Evolutionary conservation across 2,113 vertebrate genomes (phyloP), one percentile per base, ranked within the genome.

Genomic region (Ammodytes dubius): DNA sequence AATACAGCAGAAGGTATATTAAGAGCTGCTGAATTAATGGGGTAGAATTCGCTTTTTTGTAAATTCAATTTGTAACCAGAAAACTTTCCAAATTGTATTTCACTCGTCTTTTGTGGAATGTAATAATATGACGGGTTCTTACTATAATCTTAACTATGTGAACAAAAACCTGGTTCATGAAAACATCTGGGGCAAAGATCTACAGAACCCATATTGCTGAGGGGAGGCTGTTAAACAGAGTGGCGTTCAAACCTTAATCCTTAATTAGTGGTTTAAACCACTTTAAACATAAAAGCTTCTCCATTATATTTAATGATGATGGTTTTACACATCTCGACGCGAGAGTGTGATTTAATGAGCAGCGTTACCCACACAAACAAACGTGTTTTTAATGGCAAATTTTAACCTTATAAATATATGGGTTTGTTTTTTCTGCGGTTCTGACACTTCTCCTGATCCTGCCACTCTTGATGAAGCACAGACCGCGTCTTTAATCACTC

Each of bases 381-480:
- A 86, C 47, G 49, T 66, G 73, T 59, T 79, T 90, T 91, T 81
- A 83, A 81, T 82, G 74, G 70, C 14, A 43, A n/a, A 6, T 57
- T 86, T 85, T 77, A 77, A 87, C 64, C 61, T 6, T 17, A 53
- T 77, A 87, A 86, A 90, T 88, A 84, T 53, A 84, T 53, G 67
- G 49, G 71, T 80, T 84, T 86, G 87, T 88, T 89, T 85, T 69
- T 76, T 75, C 42, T 86, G 72, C 0, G 40, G 82, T 82, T 82
- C 11, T 35, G 53, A 88, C 59, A 84, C 86, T 76, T 83, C 83
- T 61, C 66, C 46, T 91, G 79, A 90, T 88, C 82, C 88, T 71
- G 65, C 72, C 74, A 77, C 69, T 69, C 43, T 72, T 91, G 91
- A 93, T 88, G 75, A 86, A 93, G 76, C 74, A 65, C 92, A 93